A percentile compares a stretch with the other conserved stretches of the same genome.
phyloP scores from a whole-genome alignment of 2,888 invertebrate species.

The Himalopsyche japonica region DNA sequence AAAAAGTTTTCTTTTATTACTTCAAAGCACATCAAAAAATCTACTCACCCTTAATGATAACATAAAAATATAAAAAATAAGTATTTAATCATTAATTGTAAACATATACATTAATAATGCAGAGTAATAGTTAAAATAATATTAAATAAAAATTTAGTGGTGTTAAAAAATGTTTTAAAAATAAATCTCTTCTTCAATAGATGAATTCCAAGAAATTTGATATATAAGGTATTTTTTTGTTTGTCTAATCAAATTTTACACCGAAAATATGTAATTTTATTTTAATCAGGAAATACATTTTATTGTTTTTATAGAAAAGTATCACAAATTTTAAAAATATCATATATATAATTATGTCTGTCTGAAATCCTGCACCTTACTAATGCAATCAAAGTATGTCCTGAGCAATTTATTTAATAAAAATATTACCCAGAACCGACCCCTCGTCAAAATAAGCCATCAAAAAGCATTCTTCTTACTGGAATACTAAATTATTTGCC shows the following conservation, averaged over 20 bases:
- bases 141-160: background rate
- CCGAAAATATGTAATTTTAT: too few relatives aligned
- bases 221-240: too few relatives aligned
- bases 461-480: background rate
- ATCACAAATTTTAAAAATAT: too few relatives aligned
- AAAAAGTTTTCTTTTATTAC: background rate
- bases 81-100: background rate
- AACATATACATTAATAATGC: too few relatives aligned
- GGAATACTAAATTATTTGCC: background rate
- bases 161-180: background rate
- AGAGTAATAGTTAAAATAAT: background rate
- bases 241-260: too few relatives aligned
- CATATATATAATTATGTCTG: too few relatives aligned
- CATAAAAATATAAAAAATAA: background rate
- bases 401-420: too few relatives aligned
- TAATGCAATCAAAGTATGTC: too few relatives aligned
- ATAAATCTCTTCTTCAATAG: background rate
- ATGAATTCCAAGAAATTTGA: background rate
- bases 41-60: background rate
- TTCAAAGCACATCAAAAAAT: background rate
- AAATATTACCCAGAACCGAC: background rate
- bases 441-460: background rate
- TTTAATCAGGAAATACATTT: too few relatives aligned
- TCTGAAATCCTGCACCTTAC: too few relatives aligned
- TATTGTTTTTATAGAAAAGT: too few relatives aligned